Evolutionary conservation across 2,113 vertebrate species (phyloP), one percentile per base, ranked within the genome.

Genomic region (Tichodroma muraria): DNA sequence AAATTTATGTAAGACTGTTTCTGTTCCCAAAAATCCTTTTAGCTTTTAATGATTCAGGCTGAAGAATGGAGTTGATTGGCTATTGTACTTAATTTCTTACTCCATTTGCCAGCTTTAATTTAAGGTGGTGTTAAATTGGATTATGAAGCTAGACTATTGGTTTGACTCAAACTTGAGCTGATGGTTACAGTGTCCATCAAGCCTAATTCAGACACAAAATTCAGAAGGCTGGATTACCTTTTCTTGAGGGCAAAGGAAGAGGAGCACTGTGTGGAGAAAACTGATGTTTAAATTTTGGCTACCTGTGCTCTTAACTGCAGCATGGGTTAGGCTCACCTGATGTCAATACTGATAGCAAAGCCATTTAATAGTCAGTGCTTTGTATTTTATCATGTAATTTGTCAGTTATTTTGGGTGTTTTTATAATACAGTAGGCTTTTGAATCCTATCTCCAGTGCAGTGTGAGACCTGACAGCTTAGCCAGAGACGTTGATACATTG

Each of bases 1-100:
- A 63, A 28, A 16, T 42, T 30, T 42, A 24, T 63, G 22, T 83
- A 33, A 45, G 18, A 18, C 35, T n/a, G 7, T 27, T 91, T 78
- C 53, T 89, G 3, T 69, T 72, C 31, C 53, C 49, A 70, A 54
- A 87, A 75, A 5, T 24, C 15, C 20, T 25, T 20, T 40, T 42
- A 30, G 73, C 47, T 88, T 65, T 63, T 54, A 47, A 57, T 60
- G 33, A n/a, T 30, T 35, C 8, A 37, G 23, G 44, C 28, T 79
- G 53, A 93, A 13, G 65, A 84, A 27, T 18, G 44, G 23, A 47
- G 33, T 22, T 78, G 6, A 8, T 24, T 76, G n/a, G n/a, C n/a
- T 56, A n/a, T 53, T 1, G 0, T 35, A 15, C 38, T 65, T 66
- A 0, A 31, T 66, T 80, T 72, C 40, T 49, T 52, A 33, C 0